These are phyloP conservation scores for Alca torda DNA, from an alignment of 2,797 vertebrate genomes.

Conservation along the genomic window DNA sequence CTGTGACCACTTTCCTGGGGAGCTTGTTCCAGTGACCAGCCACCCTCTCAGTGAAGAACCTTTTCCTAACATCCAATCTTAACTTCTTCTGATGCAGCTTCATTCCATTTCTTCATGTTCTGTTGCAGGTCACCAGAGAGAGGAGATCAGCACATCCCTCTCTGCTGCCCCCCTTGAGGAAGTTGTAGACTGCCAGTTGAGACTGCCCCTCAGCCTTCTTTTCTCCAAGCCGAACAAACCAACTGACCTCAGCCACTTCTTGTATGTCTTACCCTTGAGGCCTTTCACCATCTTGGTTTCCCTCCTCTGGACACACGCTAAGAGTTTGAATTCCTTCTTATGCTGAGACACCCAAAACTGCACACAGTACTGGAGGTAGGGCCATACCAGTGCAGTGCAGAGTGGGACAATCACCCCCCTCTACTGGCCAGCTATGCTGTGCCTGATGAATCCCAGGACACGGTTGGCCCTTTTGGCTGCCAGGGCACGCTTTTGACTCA, in stretches of 20 bases:
- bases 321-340: background rate
- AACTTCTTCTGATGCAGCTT: background rate
- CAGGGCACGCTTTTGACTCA: background rate
- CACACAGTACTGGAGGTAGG: background rate
- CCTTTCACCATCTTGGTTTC: background rate
- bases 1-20: background rate
- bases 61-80: background rate
- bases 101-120: background rate
- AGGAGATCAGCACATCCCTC: background rate
- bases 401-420: background rate
- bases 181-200: background rate
- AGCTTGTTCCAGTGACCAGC: background rate
- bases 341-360: no score
- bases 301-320: background rate
- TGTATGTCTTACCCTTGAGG: background rate
- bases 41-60: background rate
- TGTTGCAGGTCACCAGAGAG: background rate
- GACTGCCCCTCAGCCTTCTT: background rate
- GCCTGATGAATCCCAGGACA: no score
- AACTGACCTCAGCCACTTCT: background rate
- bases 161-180: background rate
- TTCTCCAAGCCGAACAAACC: background rate
- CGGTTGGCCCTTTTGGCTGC: background rate
- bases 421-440: rapidly evolving
- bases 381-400: no score